Evolutionary conservation across 2,797 vertebrate genomes (phyloP).

Genomic region (Neostethus bicornis): DNA sequence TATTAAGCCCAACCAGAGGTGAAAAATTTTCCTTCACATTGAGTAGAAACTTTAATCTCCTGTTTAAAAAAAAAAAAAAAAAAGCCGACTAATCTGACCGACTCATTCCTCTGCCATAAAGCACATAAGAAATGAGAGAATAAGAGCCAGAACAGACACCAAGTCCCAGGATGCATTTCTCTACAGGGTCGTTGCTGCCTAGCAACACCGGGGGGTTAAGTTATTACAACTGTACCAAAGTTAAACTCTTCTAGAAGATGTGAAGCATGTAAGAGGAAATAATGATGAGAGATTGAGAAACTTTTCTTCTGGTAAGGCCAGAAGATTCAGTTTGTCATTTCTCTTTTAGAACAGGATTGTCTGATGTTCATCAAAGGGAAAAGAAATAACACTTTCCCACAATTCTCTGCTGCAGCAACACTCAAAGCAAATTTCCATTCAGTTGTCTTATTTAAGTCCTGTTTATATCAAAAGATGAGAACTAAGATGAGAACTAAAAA

Average conservation of each 20-base stretch:
- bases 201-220: conserved; percentile 17
- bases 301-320: not conserved
- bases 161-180: conserved; percentile 42
- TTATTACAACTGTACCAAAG: no score
- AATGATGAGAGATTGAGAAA: not conserved
- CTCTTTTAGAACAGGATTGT: not conserved
- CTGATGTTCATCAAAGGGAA: conserved; percentile 1
- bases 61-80: no score
- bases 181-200: conserved; percentile 20
- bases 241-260: no score
- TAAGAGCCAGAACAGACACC: conserved; percentile 26
- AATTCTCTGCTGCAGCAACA: conserved; percentile 4
- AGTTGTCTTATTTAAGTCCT: not conserved
- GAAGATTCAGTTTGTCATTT: not conserved
- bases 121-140: conserved; percentile 30
- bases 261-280: not conserved
- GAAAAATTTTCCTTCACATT: conserved; percentile 72
- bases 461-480: not conserved
- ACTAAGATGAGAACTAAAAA: not conserved
- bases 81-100: conserved; percentile 15
- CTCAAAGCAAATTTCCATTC: not conserved
- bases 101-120: conserved; percentile 43
- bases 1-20: conserved; percentile 67
- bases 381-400: conserved; percentile 1
- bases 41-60: conserved; percentile 68